phyloP scores from a whole-genome alignment of 2,888 invertebrate genomes.

The Eretmocerus hayati region DNA sequence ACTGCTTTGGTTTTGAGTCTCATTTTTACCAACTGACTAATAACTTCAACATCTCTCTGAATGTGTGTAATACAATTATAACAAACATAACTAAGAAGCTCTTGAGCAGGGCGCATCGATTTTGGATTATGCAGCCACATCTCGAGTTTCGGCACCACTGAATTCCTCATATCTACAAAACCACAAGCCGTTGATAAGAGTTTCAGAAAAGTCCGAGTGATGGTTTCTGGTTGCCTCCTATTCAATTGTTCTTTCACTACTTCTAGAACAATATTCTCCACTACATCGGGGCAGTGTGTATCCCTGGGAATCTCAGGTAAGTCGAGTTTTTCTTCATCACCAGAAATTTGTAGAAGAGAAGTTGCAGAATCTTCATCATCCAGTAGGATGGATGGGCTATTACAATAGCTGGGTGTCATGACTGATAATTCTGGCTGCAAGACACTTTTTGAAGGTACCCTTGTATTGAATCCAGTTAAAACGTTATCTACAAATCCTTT shows the following conservation, averaged over 20 bases:
- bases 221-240: conserved; percentile 75
- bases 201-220: conserved; percentile 81
- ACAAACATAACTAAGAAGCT: conserved; percentile 83
- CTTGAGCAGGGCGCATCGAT: conserved; percentile 84
- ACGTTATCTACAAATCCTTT: conserved; percentile 88
- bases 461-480: conserved; percentile 75
- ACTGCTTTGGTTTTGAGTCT: conserved; percentile 89
- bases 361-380: conserved; percentile 43
- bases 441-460: conserved; percentile 64
- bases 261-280: conserved; percentile 78
- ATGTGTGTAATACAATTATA: conserved; percentile 75
- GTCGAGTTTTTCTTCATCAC: conserved; percentile 43
- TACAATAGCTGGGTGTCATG: conserved; percentile 38
- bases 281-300: conserved; percentile 56
- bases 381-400: conserved; percentile 37
- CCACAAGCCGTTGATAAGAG: conserved; percentile 81
- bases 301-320: conserved; percentile 55
- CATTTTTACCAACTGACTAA: conserved; percentile 81
- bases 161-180: conserved; percentile 74
- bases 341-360: conserved; percentile 31
- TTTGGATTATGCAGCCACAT: conserved; percentile 95
- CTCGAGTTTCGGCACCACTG: conserved; percentile 76
- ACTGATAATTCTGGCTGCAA: conserved; percentile 55
- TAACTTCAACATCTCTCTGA: conserved; percentile 64
- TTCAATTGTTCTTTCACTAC: conserved; percentile 82